A percentile compares a stretch with the other conserved stretches of the same genome.
Evolutionary conservation across 2,113 vertebrate genomes (phyloP).

Genomic region (Excalfactoria chinensis): DNA sequence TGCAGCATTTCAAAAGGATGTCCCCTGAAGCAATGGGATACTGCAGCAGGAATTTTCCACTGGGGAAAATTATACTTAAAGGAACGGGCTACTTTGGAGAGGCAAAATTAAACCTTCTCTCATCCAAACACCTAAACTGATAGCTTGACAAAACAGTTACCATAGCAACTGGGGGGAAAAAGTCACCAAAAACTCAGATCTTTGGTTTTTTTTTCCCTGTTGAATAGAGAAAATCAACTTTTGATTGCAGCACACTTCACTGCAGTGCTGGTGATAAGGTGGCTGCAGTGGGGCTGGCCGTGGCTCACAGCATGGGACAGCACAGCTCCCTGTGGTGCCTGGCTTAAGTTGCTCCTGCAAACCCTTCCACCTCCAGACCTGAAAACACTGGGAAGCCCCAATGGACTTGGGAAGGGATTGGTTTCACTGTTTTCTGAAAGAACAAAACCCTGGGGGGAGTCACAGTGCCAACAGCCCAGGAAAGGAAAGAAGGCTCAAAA

Average conservation of each 20-base stretch:
- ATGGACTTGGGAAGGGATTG: not conserved
- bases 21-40: not conserved
- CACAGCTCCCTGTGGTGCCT: not conserved
- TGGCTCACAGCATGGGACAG: fast-evolving
- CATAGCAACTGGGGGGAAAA: not conserved
- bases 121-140: not conserved
- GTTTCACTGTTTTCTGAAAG: not conserved
- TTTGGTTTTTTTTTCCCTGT: not conserved
- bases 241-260: not conserved
- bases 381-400: not conserved
- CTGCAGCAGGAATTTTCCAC: not conserved
- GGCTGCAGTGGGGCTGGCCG: fast-evolving
- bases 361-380: not conserved
- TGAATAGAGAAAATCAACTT: not conserved
- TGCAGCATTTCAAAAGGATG: fast-evolving
- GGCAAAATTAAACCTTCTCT: constrained; percentile 16
- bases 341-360: not conserved
- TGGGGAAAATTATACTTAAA: not conserved
- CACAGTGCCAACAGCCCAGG: fast-evolving
- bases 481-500: not conserved
- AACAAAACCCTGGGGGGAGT: not conserved
- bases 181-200: not conserved
- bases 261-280: fast-evolving
- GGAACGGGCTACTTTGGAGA: not conserved
- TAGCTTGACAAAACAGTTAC: constrained; percentile 9